Percentiles rank a stretch among this genome's conserved stretches.
Evolutionary conservation across 2,888 invertebrate genomes (phyloP).

Genomic region (Diaprepes abbreviatus): DNA sequence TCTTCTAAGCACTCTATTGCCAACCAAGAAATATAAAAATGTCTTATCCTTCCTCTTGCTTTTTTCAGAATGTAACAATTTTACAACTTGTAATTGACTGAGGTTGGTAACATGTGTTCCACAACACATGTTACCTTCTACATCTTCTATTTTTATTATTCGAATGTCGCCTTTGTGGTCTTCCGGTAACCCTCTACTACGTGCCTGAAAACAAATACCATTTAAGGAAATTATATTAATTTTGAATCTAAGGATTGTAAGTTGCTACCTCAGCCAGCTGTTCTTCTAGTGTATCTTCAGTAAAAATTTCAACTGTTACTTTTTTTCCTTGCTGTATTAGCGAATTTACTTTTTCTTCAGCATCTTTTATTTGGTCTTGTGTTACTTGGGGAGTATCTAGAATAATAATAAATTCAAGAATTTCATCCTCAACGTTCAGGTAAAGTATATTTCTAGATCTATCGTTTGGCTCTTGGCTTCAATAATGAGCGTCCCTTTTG

Average conservation of each 20-base stretch:
- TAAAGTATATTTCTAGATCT: too few relatives aligned
- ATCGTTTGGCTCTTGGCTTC: too few relatives aligned
- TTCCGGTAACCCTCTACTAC: conserved; percentile 82
- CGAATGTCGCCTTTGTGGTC: conserved; percentile 84
- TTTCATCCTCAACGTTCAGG: too few relatives aligned
- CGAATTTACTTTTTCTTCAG: conserved; percentile 78
- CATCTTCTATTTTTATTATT: conserved; percentile 80
- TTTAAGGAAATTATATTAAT: conserved; percentile 21
- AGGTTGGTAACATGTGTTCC: conserved; percentile 88
- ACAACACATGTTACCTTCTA: conserved; percentile 89
- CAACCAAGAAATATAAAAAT: conserved; percentile 79
- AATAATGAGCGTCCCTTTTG: too few relatives aligned
- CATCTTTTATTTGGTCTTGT: conserved; percentile 68
- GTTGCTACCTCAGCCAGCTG: conserved; percentile 59
- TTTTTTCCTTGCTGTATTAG: conserved; percentile 76
- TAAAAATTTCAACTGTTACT: conserved; percentile 76
- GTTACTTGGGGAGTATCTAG: conserved; percentile 71
- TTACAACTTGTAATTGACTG: conserved; percentile 77
- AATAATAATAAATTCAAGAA: conserved; percentile 49
- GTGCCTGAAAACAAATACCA: conserved; percentile 69
- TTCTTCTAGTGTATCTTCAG: conserved; percentile 73
- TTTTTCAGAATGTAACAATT: conserved; percentile 78
- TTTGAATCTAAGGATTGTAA: too few relatives aligned
- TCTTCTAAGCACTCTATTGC: conserved; percentile 76
- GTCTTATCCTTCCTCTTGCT: conserved; percentile 78